Evolutionary conservation across 2,888 invertebrate genomes (phyloP).

Genomic region (Rhamphomyia laevipes): DNA sequence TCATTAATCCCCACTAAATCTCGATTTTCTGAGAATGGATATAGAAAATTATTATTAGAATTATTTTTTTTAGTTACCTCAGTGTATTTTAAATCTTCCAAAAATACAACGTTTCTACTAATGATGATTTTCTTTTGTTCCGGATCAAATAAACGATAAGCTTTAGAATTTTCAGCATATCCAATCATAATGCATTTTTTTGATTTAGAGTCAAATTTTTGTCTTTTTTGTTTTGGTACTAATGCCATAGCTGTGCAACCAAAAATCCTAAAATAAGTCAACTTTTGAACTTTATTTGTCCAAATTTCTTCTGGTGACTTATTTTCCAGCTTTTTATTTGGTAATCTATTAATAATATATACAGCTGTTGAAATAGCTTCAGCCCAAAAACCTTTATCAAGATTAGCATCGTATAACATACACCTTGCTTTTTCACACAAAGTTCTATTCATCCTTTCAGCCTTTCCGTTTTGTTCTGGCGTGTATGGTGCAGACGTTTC

Average conservation of each 20-base stretch:
- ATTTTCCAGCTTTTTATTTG: background rate
- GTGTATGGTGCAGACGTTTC: conserved; percentile 8
- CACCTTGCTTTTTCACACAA: conserved; percentile 17
- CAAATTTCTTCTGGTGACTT: conserved; percentile 23
- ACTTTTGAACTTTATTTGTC: conserved; percentile 22
- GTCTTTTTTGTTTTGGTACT: conserved; percentile 4
- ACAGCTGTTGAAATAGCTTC: background rate
- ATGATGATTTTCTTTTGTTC: no score
- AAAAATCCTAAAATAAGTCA: conserved; percentile 27
- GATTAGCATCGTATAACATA: conserved; percentile 12
- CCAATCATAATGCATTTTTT: no score
- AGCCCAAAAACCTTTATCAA: background rate
- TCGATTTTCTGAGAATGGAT: no score
- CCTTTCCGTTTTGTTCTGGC: conserved; percentile 19
- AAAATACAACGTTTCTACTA: no score
- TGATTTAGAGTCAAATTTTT: no score
- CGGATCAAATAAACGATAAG: no score
- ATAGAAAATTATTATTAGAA: no score
- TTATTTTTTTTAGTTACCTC: no score
- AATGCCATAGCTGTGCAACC: conserved; percentile 16
- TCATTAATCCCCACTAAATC: no score
- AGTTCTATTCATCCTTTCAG: conserved; percentile 18
- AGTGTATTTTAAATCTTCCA: no score
- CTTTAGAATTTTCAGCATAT: no score
- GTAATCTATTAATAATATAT: background rate